A percentile compares a stretch with the other conserved stretches of the same genome.
phyloP scores from a whole-genome alignment of 1,140 invertebrate genomes.

The Berghia stephanieae region DNA sequence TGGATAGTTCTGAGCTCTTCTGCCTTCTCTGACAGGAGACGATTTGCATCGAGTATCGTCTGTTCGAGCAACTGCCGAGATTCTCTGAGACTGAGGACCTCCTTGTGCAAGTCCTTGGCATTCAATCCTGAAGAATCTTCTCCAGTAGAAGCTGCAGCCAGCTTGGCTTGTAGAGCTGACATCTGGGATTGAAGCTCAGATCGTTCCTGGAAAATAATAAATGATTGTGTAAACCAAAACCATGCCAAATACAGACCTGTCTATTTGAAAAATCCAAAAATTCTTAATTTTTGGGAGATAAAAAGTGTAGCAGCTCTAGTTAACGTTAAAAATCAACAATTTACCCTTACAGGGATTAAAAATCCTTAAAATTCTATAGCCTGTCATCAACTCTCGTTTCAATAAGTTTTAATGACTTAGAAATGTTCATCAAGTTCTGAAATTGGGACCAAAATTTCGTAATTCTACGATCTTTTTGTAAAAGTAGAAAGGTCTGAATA shows the following conservation, averaged over 20 bases:
- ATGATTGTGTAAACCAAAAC: background rate
- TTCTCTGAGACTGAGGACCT: constrained; percentile 53
- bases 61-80: constrained; percentile 55
- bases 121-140: constrained; percentile 42
- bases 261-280: background rate
- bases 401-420: no score
- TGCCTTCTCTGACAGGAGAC: constrained; percentile 61
- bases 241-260: background rate
- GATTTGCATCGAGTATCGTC: constrained; percentile 61
- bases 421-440: no score
- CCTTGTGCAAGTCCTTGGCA: constrained; percentile 42
- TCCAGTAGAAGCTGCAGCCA: constrained; percentile 24
- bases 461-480: no score
- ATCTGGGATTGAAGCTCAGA: constrained; percentile 37
- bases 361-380: no score
- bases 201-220: constrained; percentile 13
- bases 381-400: no score
- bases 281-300: no score
- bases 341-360: no score
- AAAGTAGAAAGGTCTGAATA: no score
- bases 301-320: no score
- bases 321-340: no score
- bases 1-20: constrained; percentile 58
- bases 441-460: no score
- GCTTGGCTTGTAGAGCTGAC: constrained; percentile 40